Base-by-base conservation (phyloP, 1,140 invertebrate genomes). In the Melitaea cinxia region DNA sequence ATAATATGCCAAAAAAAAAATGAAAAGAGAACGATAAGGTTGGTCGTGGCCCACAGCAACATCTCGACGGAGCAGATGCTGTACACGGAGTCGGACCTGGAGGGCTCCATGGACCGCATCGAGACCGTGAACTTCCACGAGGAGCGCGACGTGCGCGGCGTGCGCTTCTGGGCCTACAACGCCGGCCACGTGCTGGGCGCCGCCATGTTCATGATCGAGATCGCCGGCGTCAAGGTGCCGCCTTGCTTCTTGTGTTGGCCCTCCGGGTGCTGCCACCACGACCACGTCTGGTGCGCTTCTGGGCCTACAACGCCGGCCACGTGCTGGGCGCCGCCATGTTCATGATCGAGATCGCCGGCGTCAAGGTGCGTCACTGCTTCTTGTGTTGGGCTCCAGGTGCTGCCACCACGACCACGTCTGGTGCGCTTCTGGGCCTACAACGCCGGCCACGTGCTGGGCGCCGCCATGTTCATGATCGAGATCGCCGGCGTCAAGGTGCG, bases 131-230 rank as follows among this genome's bases (percentile, higher is more conserved):
- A 99, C 91, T 99, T 99, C 80, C 98, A 99, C 74, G 98, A 99
- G 92, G 97, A 99, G 89, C 98, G 98, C 78, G 99, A 99, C 81
- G 96, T 99, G 0, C 96, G 97, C 77, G 99, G 99, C 4, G 95
- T 99, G 0, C 95, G 97, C 76, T 99, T 99, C 90, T 99, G 98
- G 97, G 98, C 98, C 0, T 99, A 99, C 87, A 98, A 99, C 89
- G 99, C 98, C 1, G 99, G 99, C 0, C 99, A 99, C 91, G 99
- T 99, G 0, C 91, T 99, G 0, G 99, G 99, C 0, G 99, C 99
- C 5, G 98, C 98, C 23, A 99, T 99, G 99, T 99, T 99, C 83
- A 99, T 99, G 98, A 98, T 99, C 60, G 99, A 99, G 93, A 99
- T 99, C 68, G 99, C 98, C 54, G 99, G 98, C 23, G 97, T 99